Conservation (phyloP, 2,797 vertebrate genomes). For the Sebastes paucispinis region DNA sequence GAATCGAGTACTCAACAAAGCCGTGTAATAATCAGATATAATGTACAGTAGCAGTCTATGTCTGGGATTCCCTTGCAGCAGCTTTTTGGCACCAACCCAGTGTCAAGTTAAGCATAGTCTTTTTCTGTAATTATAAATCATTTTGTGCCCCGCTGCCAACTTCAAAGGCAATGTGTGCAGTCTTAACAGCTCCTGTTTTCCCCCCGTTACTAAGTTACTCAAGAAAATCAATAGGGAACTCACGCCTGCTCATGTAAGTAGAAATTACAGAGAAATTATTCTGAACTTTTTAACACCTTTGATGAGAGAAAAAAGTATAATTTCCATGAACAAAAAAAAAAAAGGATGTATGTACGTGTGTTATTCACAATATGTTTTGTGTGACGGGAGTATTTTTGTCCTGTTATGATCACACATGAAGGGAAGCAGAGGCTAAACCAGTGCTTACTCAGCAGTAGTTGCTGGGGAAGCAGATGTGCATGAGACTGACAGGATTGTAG, state of each 20-base stretch:
- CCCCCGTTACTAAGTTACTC: neutral
- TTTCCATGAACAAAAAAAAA: neutral
- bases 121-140: slow-evolving; percentile 52
- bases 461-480: slow-evolving; percentile 72
- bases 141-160: slow-evolving; percentile 11
- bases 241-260: neutral
- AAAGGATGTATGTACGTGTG: neutral
- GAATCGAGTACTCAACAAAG: no score
- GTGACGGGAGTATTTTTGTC: slow-evolving; percentile 49
- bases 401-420: slow-evolving; percentile 52
- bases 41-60: neutral
- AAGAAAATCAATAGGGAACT: slow-evolving; percentile 16
- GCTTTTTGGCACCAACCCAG: slow-evolving; percentile 14
- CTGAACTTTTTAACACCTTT: slow-evolving; percentile 7
- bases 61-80: slow-evolving; percentile 38
- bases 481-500: slow-evolving; percentile 56
- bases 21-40: neutral
- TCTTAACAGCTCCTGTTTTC: slow-evolving; percentile 15
- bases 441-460: slow-evolving; percentile 69
- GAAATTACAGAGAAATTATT: slow-evolving; percentile 9
- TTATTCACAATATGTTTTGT: slow-evolving; percentile 1
- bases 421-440: slow-evolving; percentile 60
- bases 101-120: slow-evolving; percentile 29
- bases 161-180: slow-evolving; percentile 48
- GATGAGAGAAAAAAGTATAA: neutral